These are phyloP conservation scores for Babyrousa celebensis DNA, from an alignment of 2,797 vertebrate genomes.

Conservation along the genomic window DNA sequence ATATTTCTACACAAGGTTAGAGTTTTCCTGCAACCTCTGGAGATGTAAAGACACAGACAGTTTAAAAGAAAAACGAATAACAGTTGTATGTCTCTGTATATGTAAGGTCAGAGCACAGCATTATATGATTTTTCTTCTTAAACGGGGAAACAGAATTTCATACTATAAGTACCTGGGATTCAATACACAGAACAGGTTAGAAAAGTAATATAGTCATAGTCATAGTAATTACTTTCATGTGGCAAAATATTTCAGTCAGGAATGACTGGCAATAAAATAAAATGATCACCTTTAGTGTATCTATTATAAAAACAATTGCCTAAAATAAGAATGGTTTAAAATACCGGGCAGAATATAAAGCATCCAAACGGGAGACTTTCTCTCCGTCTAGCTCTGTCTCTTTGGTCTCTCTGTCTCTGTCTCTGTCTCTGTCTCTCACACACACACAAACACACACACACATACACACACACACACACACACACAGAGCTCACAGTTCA, in stretches of 20 bases:
- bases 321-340: conserved; percentile 88
- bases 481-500: conserved; percentile 33
- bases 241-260: conserved; percentile 90
- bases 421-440: background rate
- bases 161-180: conserved; percentile 70
- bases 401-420: background rate
- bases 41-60: conserved; percentile 17
- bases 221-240: conserved; percentile 91
- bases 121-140: conserved; percentile 58
- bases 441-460: background rate
- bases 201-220: conserved; percentile 87
- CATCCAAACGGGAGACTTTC: conserved; percentile 32
- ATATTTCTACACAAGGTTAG: conserved; percentile 36
- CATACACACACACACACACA: background rate
- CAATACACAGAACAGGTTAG: conserved; percentile 83
- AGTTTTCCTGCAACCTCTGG: conserved; percentile 65
- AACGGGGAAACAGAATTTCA: conserved; percentile 79
- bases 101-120: conserved; percentile 78
- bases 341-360: conserved; percentile 82
- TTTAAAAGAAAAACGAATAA: conserved; percentile 52
- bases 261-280: conserved; percentile 88
- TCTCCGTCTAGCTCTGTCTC: background rate
- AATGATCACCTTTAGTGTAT: conserved; percentile 89
- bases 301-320: conserved; percentile 90
- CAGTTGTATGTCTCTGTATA: conserved; percentile 62